Evolutionary conservation across 2,888 invertebrate species (phyloP).

Genomic region (Argynnis bischoffii): DNA sequence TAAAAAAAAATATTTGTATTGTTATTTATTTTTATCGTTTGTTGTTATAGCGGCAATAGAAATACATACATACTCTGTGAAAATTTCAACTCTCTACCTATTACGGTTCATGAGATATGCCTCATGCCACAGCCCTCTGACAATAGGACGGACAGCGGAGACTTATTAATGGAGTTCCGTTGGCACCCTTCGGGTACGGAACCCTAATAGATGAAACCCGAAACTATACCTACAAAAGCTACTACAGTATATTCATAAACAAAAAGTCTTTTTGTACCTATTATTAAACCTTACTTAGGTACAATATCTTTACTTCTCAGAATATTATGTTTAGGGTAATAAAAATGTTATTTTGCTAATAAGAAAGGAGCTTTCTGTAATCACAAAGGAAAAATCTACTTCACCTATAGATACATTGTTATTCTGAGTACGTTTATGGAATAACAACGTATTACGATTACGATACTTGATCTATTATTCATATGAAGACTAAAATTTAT

Average conservation of each 20-base stretch:
- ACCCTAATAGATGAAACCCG: too few species aligned
- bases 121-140: too few species aligned
- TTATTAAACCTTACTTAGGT: background rate
- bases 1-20: too few species aligned
- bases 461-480: conserved; percentile 1
- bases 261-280: background rate
- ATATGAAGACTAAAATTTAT: too few species aligned
- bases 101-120: too few species aligned
- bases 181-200: too few species aligned
- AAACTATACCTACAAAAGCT: background rate
- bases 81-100: too few species aligned
- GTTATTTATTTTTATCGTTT: too few species aligned
- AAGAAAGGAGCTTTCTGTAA: conserved; percentile 41
- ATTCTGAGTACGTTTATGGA: conserved; percentile 26
- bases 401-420: conserved; percentile 24
- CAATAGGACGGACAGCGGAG: too few species aligned
- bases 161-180: too few species aligned
- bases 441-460: conserved; percentile 25
- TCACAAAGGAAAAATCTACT: conserved; percentile 34
- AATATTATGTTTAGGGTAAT: conserved; percentile 25
- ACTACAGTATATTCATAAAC: background rate
- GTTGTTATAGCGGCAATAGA: too few species aligned
- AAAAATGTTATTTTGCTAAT: conserved; percentile 36
- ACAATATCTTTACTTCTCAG: background rate
- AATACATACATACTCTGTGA: too few species aligned